Percentiles rank a stretch among this genome's conserved stretches.
Evolutionary conservation across 2,797 vertebrate genomes (phyloP).

Genomic region (Scolopax rusticola): DNA sequence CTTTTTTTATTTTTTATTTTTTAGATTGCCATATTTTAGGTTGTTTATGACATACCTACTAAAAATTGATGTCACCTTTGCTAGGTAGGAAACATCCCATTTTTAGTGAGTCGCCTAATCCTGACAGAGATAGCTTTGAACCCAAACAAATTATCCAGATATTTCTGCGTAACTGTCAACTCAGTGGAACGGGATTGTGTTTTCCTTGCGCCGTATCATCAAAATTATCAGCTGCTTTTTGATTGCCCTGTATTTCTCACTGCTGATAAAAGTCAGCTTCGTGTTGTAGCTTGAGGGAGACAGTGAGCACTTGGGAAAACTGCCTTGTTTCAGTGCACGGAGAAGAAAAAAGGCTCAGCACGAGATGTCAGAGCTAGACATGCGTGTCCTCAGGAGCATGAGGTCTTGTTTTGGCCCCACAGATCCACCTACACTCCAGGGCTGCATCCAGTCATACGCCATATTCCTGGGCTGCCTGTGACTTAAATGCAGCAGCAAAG

Average conservation of each 20-base stretch:
- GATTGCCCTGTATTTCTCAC: not conserved
- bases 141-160: not conserved
- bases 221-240: not conserved
- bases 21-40: not conserved
- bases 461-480: not conserved
- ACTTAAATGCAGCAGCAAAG: not conserved
- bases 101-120: not conserved
- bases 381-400: rapidly evolving
- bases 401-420: not conserved
- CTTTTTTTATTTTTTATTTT: not conserved
- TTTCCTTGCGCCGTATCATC: rapidly evolving
- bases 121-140: not conserved
- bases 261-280: not conserved
- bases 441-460: not conserved
- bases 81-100: not conserved
- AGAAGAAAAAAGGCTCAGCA: not conserved
- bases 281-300: not conserved
- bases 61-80: not conserved
- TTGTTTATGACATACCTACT: not conserved
- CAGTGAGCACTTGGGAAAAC: not conserved
- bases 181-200: not conserved
- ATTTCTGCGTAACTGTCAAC: not conserved
- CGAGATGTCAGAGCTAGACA: not conserved
- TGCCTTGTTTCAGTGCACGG: not conserved
- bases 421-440: not conserved